Percentiles rank a stretch among this genome's conserved stretches.
Conservation (phyloP, 2,888 invertebrate genomes). For the Clitarchus hookeri region DNA sequence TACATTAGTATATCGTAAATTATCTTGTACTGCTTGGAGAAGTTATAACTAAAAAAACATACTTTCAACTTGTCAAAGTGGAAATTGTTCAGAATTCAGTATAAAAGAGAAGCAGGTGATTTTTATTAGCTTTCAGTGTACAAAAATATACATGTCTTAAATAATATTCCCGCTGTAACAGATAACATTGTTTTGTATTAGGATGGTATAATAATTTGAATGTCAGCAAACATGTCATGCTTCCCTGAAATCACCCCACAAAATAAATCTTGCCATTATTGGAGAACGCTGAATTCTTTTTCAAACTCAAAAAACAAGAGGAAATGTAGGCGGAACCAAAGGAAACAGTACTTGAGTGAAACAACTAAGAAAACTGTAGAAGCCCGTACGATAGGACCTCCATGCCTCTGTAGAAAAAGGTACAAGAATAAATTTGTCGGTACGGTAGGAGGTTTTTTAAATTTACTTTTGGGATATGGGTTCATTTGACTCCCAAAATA, state of each 20-base stretch:
- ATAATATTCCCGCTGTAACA: no score
- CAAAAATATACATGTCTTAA: no score
- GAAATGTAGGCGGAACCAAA: not conserved
- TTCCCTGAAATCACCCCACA: not conserved
- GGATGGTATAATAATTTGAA: no score
- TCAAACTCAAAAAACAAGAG: not conserved
- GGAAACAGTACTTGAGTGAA: not conserved
- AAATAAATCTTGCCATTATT: not conserved
- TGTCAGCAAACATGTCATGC: not conserved
- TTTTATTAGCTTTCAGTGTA: no score
- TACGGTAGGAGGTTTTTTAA: not conserved
- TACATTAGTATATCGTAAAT: no score
- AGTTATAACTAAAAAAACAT: no score
- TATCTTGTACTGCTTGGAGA: no score
- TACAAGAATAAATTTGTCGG: not conserved
- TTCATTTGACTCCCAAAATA: not conserved
- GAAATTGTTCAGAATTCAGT: no score
- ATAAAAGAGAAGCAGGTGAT: no score
- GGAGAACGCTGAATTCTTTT: not conserved
- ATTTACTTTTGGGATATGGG: constrained; percentile 15
- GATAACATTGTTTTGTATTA: no score
- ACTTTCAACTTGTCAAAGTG: no score
- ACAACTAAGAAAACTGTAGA: constrained; percentile 2
- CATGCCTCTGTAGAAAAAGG: not conserved
- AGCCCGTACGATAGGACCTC: not conserved